phyloP scores from a whole-genome alignment of 2,113 vertebrate species.

The Corydoras sp. region DNA sequence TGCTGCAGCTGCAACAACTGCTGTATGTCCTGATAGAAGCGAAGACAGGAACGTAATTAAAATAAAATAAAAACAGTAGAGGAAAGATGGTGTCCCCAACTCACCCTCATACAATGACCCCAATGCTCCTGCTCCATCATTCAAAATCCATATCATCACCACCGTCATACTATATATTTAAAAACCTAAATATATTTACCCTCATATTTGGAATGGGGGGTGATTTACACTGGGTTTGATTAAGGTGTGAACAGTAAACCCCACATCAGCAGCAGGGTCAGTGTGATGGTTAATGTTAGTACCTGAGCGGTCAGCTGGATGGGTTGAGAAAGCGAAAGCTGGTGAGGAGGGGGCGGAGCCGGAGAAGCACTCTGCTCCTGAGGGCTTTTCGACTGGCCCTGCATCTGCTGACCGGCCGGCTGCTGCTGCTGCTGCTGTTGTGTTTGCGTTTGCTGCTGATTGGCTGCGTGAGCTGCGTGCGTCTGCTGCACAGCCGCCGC shows the following conservation, averaged over 20 bases:
- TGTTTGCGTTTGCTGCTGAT: slow-evolving; percentile 65
- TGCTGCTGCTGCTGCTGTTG: slow-evolving; percentile 53
- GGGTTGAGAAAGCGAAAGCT: slow-evolving; percentile 85
- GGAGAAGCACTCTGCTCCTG: slow-evolving; percentile 68
- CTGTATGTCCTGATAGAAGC: slow-evolving; percentile 75
- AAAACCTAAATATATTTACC: no score
- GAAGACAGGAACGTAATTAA: slow-evolving; percentile 6
- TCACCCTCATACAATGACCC: no score
- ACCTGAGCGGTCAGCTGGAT: slow-evolving; percentile 94
- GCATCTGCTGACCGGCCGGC: slow-evolving; percentile 59
- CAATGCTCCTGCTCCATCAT: no score
- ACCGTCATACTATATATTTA: no score
- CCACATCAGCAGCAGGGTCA: no score
- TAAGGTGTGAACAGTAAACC: no score
- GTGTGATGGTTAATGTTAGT: slow-evolving; percentile 50
- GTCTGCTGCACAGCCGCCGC: slow-evolving; percentile 78
- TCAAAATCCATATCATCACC: no score
- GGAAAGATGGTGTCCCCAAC: no score
- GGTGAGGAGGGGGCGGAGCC: slow-evolving; percentile 74
- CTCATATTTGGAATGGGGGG: no score
- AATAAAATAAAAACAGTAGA: no score
- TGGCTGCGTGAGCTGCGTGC: slow-evolving; percentile 65
- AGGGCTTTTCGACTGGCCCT: slow-evolving; percentile 65
- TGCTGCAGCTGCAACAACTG: slow-evolving; percentile 88
- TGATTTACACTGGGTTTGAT: no score